Evolutionary conservation across 2,888 invertebrate species (phyloP).

Genomic region (Myathropa florea): DNA sequence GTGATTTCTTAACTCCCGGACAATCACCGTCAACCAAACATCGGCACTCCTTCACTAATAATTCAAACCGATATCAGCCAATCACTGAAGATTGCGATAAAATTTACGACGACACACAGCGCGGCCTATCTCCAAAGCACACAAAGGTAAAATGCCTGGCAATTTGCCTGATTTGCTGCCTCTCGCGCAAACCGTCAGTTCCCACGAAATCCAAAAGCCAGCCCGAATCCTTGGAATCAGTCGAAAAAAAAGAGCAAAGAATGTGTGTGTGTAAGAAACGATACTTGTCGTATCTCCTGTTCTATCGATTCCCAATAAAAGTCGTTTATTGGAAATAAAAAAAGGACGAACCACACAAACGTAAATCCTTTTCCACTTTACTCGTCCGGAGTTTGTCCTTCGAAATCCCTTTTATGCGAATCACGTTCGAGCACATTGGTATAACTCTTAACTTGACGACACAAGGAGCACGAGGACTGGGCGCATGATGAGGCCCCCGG

Average conservation of each 20-base stretch:
- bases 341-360: constrained; percentile 10
- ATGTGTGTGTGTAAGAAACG: neutral
- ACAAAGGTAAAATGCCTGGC: neutral
- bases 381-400: constrained; percentile 19
- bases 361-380: constrained; percentile 22
- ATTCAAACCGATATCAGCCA: neutral
- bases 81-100: neutral
- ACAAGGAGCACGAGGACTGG: neutral
- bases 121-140: neutral
- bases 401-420: constrained; percentile 36
- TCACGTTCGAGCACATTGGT: constrained; percentile 52
- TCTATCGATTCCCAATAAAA: constrained; percentile 58
- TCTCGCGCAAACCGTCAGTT: neutral
- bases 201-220: neutral
- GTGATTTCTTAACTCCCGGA: neutral
- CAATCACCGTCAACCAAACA: neutral
- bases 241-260: neutral
- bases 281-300: constrained; percentile 10
- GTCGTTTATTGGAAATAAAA: constrained; percentile 28
- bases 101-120: neutral
- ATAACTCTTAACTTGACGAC: constrained; percentile 27
- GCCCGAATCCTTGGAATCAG: neutral
- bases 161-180: neutral
- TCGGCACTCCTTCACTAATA: neutral
- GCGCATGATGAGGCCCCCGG: too few species aligned